A percentile compares a stretch with the other conserved stretches of the same genome.
Conservation (phyloP, 2,797 vertebrate genomes). For the Chelon labrosus region DNA sequence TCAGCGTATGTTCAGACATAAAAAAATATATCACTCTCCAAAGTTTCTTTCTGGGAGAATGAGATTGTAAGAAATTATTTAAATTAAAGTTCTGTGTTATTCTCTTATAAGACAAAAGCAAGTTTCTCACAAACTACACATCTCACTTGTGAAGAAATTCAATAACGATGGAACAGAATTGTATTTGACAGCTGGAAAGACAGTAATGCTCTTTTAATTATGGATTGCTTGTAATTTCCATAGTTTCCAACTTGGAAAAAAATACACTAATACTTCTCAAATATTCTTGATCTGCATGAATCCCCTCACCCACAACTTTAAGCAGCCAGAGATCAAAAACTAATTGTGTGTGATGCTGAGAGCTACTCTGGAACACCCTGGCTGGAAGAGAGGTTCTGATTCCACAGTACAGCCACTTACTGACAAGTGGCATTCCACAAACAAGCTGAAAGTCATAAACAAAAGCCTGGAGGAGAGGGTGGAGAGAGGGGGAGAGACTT, state of each 20-base stretch:
- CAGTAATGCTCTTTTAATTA: neutral
- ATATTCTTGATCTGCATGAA: neutral
- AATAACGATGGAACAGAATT: neutral
- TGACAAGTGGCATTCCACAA: slow-evolving; percentile 72
- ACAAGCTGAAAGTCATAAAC: slow-evolving; percentile 62
- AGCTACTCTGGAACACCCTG: slow-evolving; percentile 5
- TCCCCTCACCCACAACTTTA: neutral
- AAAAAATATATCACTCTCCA: neutral
- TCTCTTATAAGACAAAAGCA: neutral
- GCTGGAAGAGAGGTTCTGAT: slow-evolving; percentile 22
- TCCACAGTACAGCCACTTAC: slow-evolving; percentile 37
- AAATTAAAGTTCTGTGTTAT: neutral
- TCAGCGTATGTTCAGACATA: neutral
- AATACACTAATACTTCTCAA: neutral
- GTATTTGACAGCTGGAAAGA: neutral
- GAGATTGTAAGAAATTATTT: neutral
- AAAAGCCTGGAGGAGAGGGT: slow-evolving; percentile 55
- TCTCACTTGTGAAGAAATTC: neutral
- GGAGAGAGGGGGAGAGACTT: slow-evolving; percentile 23
- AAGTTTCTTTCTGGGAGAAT: neutral
- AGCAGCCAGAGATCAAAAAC: slow-evolving; percentile 8
- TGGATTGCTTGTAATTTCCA: neutral
- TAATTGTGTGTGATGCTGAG: neutral
- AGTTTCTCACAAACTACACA: neutral
- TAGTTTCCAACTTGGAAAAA: neutral